Evolutionary conservation across 2,113 vertebrate species (phyloP).

Genomic region (Centropristis striata): DNA sequence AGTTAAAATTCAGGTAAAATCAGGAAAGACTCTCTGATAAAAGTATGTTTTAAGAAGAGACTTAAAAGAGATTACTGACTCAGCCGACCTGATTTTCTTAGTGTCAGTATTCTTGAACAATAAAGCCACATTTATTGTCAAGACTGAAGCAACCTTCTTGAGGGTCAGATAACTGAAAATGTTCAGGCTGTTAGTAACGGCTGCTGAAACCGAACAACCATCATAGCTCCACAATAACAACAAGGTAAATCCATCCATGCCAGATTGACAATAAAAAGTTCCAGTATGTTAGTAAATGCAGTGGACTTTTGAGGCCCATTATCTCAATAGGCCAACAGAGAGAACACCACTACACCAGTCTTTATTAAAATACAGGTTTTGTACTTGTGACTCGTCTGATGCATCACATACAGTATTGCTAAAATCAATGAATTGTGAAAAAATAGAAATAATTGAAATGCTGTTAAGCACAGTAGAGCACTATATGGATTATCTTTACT

Average conservation of each 20-base stretch:
- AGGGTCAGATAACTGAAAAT: background rate
- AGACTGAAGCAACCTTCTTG: background rate
- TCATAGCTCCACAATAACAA: background rate
- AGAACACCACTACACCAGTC: slow-evolving; percentile 25
- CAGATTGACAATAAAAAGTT: background rate
- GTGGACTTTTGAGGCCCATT: background rate
- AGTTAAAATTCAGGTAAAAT: no score
- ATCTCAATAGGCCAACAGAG: background rate
- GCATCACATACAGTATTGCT: background rate
- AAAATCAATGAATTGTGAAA: background rate
- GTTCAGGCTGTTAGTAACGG: background rate
- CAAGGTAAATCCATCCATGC: background rate
- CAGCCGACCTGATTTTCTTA: no score
- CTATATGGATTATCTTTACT: background rate
- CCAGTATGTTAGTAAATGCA: background rate
- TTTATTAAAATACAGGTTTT: background rate
- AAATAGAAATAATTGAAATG: slow-evolving; percentile 13
- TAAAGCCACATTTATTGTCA: background rate
- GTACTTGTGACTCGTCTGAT: background rate
- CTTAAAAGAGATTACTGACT: no score
- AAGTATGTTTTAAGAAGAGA: no score
- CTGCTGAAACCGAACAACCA: background rate
- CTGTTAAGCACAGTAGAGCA: slow-evolving; percentile 1
- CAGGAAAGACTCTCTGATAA: no score
- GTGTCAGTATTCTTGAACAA: background rate